Evolutionary conservation across 2,888 invertebrate genomes (phyloP).

Genomic region (Xanthia icteritia): DNA sequence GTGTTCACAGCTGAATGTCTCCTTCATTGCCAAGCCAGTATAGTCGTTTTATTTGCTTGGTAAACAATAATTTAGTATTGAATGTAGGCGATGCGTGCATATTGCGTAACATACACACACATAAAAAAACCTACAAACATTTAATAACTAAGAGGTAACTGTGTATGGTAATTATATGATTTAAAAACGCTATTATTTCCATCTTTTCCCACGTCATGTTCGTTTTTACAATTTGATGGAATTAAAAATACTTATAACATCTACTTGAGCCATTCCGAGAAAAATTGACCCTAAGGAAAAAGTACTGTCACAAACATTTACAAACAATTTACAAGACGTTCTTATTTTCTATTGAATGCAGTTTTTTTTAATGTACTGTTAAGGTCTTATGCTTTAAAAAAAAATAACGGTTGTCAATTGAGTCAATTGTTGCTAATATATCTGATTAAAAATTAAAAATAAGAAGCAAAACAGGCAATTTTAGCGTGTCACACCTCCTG

Average conservation of each 20-base stretch:
- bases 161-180: conserved; percentile 27
- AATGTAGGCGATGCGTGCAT: conserved; percentile 54
- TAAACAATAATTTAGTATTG: conserved; percentile 52
- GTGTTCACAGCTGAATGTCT: conserved; percentile 39
- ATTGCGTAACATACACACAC: conserved; percentile 30
- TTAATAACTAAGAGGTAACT: neutral
- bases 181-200: conserved; percentile 22
- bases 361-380: too few species aligned
- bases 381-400: too few species aligned
- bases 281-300: too few species aligned
- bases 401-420: too few species aligned
- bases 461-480: too few species aligned
- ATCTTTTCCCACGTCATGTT: conserved; percentile 32
- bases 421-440: too few species aligned
- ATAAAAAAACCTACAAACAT: neutral
- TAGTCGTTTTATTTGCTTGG: conserved; percentile 16
- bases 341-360: too few species aligned
- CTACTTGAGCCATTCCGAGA: too few species aligned
- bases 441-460: too few species aligned
- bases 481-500: too few species aligned
- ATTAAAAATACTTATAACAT: neutral
- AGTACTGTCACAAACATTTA: too few species aligned
- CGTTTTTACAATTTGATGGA: conserved; percentile 31
- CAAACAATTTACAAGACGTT: too few species aligned
- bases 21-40: neutral